phyloP scores from a whole-genome alignment of 2,113 vertebrate genomes.

The Mesembrinibis cayennensis region DNA sequence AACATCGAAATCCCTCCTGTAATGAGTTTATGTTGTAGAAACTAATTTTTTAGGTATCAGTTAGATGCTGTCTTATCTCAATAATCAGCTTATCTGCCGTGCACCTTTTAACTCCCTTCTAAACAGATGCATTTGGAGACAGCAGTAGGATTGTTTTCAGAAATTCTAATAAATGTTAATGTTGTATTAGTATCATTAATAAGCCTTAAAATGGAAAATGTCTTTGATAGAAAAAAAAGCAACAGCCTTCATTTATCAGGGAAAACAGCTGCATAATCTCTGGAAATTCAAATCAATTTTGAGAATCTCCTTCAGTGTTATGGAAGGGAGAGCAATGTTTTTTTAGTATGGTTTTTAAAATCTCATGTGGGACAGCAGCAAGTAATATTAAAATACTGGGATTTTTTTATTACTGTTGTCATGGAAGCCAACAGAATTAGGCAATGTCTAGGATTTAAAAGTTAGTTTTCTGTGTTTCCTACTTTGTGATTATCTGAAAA shows the following conservation, averaged over 20 bases:
- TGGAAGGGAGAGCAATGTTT: neutral
- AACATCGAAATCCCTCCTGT: neutral
- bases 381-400: neutral
- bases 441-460: neutral
- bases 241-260: neutral
- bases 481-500: neutral
- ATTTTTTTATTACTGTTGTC: neutral
- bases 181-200: neutral
- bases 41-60: neutral
- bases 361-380: neutral
- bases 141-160: neutral
- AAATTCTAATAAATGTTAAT: neutral
- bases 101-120: neutral
- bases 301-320: neutral
- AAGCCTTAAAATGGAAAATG: neutral
- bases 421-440: neutral
- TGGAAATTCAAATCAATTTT: neutral
- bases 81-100: neutral
- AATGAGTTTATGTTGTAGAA: neutral
- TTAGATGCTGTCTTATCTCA: neutral
- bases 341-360: neutral
- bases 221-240: neutral
- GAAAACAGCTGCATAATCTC: rapidly evolving
- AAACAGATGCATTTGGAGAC: neutral
- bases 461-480: neutral